Percentiles rank a stretch among this genome's conserved stretches.
Conservation (phyloP, 2,888 invertebrate species). For the Molanna angustata region DNA sequence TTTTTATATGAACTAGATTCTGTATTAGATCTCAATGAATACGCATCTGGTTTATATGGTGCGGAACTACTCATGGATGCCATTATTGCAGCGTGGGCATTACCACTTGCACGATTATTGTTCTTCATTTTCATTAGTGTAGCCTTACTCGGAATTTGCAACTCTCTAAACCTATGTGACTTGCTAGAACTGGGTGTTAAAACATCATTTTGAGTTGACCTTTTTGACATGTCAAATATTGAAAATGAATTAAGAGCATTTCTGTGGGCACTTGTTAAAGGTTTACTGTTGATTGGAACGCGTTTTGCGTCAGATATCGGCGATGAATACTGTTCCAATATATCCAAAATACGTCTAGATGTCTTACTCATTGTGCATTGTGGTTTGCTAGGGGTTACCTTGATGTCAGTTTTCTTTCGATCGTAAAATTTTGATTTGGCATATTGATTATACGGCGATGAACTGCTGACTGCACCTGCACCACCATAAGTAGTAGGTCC, state of each 20-base stretch:
- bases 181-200: constrained; percentile 7
- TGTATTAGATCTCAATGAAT: constrained; percentile 5
- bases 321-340: constrained; percentile 64
- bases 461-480: constrained; percentile 42
- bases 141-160: constrained; percentile 62
- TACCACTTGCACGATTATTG: constrained; percentile 19
- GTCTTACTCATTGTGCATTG: constrained; percentile 55
- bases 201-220: constrained; percentile 7
- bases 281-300: constrained; percentile 50
- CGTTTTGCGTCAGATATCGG: constrained; percentile 63
- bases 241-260: constrained; percentile 35
- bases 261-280: constrained; percentile 35
- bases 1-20: constrained; percentile 17
- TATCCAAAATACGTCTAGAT: constrained; percentile 62
- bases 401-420: constrained; percentile 18
- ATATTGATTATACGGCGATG: constrained; percentile 18
- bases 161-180: constrained; percentile 41
- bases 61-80: constrained; percentile 29
- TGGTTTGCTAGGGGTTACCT: constrained; percentile 17
- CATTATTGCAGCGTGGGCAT: constrained; percentile 24
- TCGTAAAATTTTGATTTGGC: constrained; percentile 22
- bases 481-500: constrained; percentile 61
- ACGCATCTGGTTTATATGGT: constrained; percentile 17
- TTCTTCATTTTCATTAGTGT: constrained; percentile 61
- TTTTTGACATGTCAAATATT: constrained; percentile 30